Conservation (phyloP, 2,113 vertebrate species). For the Sinosuthora webbiana region DNA sequence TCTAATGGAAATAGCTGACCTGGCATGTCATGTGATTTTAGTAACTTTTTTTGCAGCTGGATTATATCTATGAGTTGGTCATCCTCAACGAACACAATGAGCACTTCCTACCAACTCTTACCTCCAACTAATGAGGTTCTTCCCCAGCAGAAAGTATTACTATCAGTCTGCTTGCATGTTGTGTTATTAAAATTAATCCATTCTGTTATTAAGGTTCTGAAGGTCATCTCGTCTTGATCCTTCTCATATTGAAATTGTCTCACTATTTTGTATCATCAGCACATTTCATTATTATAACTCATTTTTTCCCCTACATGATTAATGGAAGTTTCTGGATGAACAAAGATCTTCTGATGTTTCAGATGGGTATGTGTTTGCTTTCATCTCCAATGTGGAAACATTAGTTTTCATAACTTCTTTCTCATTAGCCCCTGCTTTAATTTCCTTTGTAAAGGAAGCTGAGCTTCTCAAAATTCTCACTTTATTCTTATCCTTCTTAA, state of each 20-base stretch:
- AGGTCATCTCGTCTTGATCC: not conserved
- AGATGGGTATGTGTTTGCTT: not conserved
- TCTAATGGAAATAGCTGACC: not conserved
- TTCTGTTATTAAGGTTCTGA: conserved; percentile 8
- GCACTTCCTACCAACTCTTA: not conserved
- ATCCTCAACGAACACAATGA: not conserved
- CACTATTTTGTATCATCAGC: conserved; percentile 17
- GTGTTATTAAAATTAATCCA: conserved; percentile 23
- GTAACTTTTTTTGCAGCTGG: not conserved
- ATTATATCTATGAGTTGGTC: not conserved
- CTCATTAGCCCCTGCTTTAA: conserved; percentile 30
- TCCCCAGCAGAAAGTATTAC: not conserved
- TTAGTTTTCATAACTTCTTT: not conserved
- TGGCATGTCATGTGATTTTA: not conserved
- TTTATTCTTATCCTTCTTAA: conserved; percentile 6
- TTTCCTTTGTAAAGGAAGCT: conserved; percentile 31
- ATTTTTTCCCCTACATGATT: not conserved
- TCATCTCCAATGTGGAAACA: conserved; percentile 24
- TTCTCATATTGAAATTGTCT: conserved; percentile 12
- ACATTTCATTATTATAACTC: conserved; percentile 10
- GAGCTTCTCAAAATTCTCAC: conserved; percentile 20
- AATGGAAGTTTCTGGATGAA: conserved; percentile 9
- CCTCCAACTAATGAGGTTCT: not conserved
- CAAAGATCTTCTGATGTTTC: conserved; percentile 41
- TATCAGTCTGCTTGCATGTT: not conserved